Conservation (phyloP, 2,888 invertebrate species). For the Dryomyza anilis region DNA sequence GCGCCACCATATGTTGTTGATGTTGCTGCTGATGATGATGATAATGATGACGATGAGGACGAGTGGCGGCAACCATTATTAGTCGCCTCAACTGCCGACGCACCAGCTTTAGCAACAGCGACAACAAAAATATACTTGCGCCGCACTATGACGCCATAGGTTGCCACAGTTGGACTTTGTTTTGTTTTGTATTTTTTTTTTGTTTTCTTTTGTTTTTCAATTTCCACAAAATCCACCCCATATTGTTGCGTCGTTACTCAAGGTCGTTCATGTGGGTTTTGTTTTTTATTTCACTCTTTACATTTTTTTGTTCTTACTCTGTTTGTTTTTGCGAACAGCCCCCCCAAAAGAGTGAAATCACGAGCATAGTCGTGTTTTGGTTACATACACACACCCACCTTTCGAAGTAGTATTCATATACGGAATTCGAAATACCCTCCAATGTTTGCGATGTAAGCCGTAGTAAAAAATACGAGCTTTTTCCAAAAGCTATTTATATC, state of each 20-base stretch:
- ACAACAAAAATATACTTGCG: neutral
- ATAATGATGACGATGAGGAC: neutral
- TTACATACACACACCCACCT: neutral
- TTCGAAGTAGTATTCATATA: too few species aligned
- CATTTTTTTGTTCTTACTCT: neutral
- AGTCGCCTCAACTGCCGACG: too few species aligned
- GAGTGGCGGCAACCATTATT: neutral
- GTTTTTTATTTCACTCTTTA: neutral
- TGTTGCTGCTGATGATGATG: too few species aligned
- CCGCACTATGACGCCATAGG: slow-evolving; percentile 20
- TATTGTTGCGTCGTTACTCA: slow-evolving; percentile 16
- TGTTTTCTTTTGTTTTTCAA: too few species aligned
- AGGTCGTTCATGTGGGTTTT: slow-evolving; percentile 10
- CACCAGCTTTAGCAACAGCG: too few species aligned
- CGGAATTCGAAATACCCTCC: too few species aligned
- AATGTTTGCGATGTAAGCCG: neutral
- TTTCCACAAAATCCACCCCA: slow-evolving; percentile 1
- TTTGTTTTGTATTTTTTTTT: too few species aligned
- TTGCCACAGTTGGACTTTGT: too few species aligned
- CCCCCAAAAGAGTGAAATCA: slow-evolving; percentile 3
- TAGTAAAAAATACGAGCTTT: neutral
- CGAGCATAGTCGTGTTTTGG: neutral
- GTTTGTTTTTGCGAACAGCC: neutral
- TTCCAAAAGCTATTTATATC: neutral
- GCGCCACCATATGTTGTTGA: neutral